Evolutionary conservation across 2,888 invertebrate genomes (phyloP).

Genomic region (Herminia tarsipennalis): DNA sequence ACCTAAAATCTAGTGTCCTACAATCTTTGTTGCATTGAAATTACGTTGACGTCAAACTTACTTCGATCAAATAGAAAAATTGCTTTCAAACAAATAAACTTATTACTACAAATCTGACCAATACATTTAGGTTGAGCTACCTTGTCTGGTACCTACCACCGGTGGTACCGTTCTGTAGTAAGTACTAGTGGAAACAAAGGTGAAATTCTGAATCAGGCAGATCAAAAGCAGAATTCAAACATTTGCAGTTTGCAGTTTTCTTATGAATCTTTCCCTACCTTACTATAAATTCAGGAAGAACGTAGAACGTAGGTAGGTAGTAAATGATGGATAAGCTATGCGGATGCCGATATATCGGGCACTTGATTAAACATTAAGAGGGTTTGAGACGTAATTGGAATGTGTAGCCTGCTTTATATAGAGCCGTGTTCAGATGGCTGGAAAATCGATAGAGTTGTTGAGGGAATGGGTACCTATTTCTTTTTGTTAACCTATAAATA

Average conservation of each 20-base stretch:
- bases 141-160: too few species aligned
- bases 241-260: background rate
- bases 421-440: background rate
- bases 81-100: too few species aligned
- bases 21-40: too few species aligned
- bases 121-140: too few species aligned
- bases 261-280: background rate
- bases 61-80: too few species aligned
- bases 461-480: background rate
- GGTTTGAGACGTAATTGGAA: slow-evolving; percentile 20
- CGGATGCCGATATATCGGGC: slow-evolving; percentile 15
- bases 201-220: background rate
- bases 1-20: too few species aligned
- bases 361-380: slow-evolving; percentile 26
- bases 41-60: too few species aligned
- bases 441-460: slow-evolving; percentile 5
- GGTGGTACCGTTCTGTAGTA: too few species aligned
- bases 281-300: background rate
- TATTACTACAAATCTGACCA: too few species aligned
- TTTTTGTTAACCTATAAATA: too few species aligned
- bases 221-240: background rate
- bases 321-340: slow-evolving; percentile 24
- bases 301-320: slow-evolving; percentile 9
- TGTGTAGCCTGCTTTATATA: slow-evolving; percentile 10
- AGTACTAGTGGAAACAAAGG: background rate